These are phyloP conservation scores for Caenorhabditis sinica DNA, from an alignment of 2,888 invertebrate genomes.

Conservation along the genomic window DNA sequence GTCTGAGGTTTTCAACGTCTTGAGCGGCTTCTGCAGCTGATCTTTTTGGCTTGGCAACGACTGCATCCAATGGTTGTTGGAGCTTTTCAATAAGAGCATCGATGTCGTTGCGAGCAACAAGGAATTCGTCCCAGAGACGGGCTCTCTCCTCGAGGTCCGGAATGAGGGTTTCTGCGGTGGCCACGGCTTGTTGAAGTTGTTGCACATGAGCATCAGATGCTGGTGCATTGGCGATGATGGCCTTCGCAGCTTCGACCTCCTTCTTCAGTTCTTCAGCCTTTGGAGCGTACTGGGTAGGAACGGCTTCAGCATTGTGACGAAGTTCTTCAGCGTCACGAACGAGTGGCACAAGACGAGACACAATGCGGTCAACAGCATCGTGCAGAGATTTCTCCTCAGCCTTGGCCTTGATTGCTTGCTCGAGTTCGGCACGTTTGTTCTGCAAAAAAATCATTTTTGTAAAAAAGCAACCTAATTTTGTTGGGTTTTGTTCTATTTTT, in stretches of 20 bases:
- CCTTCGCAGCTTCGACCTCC: conserved; percentile 59
- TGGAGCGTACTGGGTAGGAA: conserved; percentile 69
- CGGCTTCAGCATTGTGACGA: conserved; percentile 69
- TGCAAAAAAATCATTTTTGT: conserved; percentile 42
- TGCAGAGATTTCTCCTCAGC: conserved; percentile 48
- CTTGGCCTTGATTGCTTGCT: conserved; percentile 49
- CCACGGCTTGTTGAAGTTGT: conserved; percentile 60
- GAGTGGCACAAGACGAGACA: conserved; percentile 66
- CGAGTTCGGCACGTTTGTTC: conserved; percentile 55
- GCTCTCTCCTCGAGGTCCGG: conserved; percentile 64
- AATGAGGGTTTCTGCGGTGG: conserved; percentile 60
- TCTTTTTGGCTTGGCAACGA: conserved; percentile 63
- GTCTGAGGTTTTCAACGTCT: conserved; percentile 46
- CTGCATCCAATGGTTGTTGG: conserved; percentile 60
- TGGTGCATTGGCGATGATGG: conserved; percentile 41
- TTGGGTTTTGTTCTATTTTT: conserved; percentile 9
- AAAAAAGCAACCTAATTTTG: conserved; percentile 36
- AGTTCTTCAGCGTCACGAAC: conserved; percentile 69
- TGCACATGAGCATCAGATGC: conserved; percentile 57
- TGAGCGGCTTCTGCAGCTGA: conserved; percentile 45
- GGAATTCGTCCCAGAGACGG: conserved; percentile 73
- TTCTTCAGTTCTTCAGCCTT: conserved; percentile 66
- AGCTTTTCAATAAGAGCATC: conserved; percentile 59
- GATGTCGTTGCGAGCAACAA: conserved; percentile 71
- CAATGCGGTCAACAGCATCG: conserved; percentile 51